Base-by-base conservation (phyloP, 2,797 vertebrate species). In the Masticophis lateralis region DNA sequence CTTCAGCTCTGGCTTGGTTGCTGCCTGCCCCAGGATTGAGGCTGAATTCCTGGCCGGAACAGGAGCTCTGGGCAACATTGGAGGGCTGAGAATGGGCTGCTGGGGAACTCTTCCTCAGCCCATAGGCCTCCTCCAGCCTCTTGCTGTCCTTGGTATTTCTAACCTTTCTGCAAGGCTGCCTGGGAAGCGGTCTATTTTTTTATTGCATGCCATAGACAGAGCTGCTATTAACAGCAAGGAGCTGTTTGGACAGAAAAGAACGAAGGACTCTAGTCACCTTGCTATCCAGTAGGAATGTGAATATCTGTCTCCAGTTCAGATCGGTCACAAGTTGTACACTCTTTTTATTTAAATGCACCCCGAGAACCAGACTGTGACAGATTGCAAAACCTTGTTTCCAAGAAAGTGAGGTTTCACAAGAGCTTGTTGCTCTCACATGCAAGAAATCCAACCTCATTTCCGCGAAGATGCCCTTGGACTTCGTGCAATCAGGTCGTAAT, bases 401-500 rank as follows among this genome's bases (percentile, higher is more conserved):
- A n/a, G 16, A 66, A 69, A 55, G 28, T n/a, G 51, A 53, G 11
- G n/a, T 57, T 86, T 66, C 53, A 43, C 5, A 9, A 88, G 51
- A n/a, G 1, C n/a, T 60, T 57, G 66, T 25, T 79, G 43, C 57
- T 1, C 47, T 59, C 55, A 59, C 91, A 14, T 90, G 91, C 55
- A 6, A 2, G 0, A 0, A 0, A n/a, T 1, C 7, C 28, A 69
- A 66, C 57, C 88, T 79, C 11, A 25, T 56, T 55, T 59, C 60
- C 92, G 43, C 11, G 13, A 1, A 0, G 1, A 28, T 0, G 90
- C 90, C 10, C 2, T 79, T 37, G 25, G 90, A 90, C 51, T 28
- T 16, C 74, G 90, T 0, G 96, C 92, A 95, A 94, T 95, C 86
- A 94, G 89, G n/a, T 0, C 92, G 93, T 97, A 97, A 98, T 94